Evolutionary conservation across 1,140 invertebrate species (phyloP).

Genomic region (Papilio machaon): DNA sequence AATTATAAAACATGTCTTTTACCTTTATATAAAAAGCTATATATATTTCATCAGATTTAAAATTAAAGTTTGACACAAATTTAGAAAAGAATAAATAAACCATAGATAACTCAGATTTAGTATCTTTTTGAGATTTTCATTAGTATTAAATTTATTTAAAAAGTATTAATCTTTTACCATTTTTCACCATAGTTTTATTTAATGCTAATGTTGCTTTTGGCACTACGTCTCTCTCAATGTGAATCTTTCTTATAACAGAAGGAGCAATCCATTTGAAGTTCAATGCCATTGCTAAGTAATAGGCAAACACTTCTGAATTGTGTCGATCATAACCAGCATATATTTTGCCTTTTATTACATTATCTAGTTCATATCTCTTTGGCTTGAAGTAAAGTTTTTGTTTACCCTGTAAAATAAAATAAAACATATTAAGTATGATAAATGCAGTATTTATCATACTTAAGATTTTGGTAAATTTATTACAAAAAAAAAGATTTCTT

Average conservation of each 20-base stretch:
- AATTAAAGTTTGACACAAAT: too few relatives aligned
- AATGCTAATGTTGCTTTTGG: slow-evolving; percentile 86
- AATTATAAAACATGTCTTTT: slow-evolving; percentile 43
- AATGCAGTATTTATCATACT: background rate
- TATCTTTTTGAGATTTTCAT: too few relatives aligned
- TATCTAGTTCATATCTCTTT: slow-evolving; percentile 90
- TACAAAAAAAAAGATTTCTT: background rate
- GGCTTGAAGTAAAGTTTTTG: slow-evolving; percentile 95
- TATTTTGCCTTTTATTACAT: slow-evolving; percentile 89
- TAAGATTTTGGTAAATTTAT: background rate
- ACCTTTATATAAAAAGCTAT: too few relatives aligned
- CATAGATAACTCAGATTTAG: too few relatives aligned
- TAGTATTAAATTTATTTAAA: background rate
- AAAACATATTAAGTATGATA: background rate
- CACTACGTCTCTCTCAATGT: slow-evolving; percentile 88
- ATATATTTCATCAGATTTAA: too few relatives aligned
- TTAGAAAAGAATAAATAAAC: too few relatives aligned
- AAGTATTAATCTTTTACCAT: slow-evolving; percentile 57
- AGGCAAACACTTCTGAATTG: slow-evolving; percentile 97
- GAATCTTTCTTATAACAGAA: slow-evolving; percentile 89
- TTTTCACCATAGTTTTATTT: slow-evolving; percentile 83
- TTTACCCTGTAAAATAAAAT: slow-evolving; percentile 82
- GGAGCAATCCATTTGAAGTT: slow-evolving; percentile 91
- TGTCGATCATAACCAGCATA: slow-evolving; percentile 95
- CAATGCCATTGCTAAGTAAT: slow-evolving; percentile 92